Evolutionary conservation across 2,888 invertebrate species (phyloP), one percentile per base, ranked within the genome.

Genomic region (Maniola hyperantus): DNA sequence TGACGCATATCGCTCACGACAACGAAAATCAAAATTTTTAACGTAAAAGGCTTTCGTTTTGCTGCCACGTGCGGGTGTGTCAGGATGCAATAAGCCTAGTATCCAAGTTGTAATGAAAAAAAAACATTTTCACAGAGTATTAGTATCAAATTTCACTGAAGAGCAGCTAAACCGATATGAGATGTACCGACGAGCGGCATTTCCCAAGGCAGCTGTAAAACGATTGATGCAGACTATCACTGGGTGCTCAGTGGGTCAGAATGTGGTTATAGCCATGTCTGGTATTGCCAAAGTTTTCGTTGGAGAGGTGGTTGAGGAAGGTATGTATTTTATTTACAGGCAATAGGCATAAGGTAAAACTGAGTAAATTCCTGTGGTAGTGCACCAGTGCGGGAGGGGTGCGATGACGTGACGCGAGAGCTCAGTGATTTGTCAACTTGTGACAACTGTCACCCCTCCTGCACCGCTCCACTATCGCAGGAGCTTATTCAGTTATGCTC

Each of bases 261-360:
- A 99, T 93, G 99, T 99, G 58, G 99, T 99, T 0, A 99, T 99
- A 78, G 99, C 99, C 0, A 99, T 99, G 97, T 98, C 99, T 15
- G 99, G 99, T 73, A 99, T 99, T 78, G 98, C 99, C 1, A 99
- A 99, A 92, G 99, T 99, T 0, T 99, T 99, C 93, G 98, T 99
- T 11, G 99, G 99, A 20, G 99, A 99, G 93, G 96, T 99, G 67
- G 98, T 99, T 5, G 99, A 99, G 93, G 98, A 99, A 95, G 98
- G 98, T 97, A 91, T 76, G 62, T 72, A 64, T 51, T 36, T 46
- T 26, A 34, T 36, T 57, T 42, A 2, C 15, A 26, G 26, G 26
- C 26, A 26, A n/a, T n/a, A n/a, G n/a, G n/a, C n/a, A n/a, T n/a
- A n/a, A n/a, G n/a, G n/a, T 26, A 26, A 26, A 26, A 26, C 26